Percentiles rank a stretch among this genome's conserved stretches.
Conservation (phyloP, 2,888 invertebrate species). For the Acanthosoma haemorrhoidale region DNA sequence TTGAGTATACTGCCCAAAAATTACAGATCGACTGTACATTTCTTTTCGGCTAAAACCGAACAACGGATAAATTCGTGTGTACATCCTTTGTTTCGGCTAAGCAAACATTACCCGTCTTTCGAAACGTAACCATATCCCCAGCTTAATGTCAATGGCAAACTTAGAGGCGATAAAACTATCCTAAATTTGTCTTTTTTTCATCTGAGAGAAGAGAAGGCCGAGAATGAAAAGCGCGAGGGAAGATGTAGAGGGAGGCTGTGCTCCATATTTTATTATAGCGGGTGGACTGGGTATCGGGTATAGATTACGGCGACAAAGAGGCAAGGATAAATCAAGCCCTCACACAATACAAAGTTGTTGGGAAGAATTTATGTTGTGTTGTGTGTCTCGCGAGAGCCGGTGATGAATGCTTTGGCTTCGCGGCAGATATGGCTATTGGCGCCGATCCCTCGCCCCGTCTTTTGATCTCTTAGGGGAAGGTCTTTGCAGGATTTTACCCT, state of each 20-base stretch:
- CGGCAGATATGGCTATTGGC: constrained; percentile 24
- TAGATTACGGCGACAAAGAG: constrained; percentile 28
- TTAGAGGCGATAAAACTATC: neutral
- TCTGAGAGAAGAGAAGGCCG: no score
- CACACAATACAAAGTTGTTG: constrained; percentile 28
- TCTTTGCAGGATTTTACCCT: no score
- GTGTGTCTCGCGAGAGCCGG: neutral
- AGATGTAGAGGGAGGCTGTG: no score
- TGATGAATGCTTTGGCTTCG: constrained; percentile 29
- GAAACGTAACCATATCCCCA: neutral
- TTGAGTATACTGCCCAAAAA: no score
- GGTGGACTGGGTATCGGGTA: neutral
- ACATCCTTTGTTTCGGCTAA: no score
- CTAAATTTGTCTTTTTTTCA: neutral
- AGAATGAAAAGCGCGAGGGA: no score
- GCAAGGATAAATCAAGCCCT: constrained; percentile 3
- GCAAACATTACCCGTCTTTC: no score
- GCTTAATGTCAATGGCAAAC: no score
- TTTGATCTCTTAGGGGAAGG: constrained; percentile 9
- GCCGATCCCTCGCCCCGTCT: constrained; percentile 14
- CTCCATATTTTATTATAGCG: neutral
- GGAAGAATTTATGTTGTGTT: constrained; percentile 24
- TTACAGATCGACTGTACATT: no score
- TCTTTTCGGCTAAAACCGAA: no score
- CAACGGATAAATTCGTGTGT: no score